Base-by-base conservation (phyloP, 2,113 vertebrate genomes). In the Prionailurus bengalensis region DNA sequence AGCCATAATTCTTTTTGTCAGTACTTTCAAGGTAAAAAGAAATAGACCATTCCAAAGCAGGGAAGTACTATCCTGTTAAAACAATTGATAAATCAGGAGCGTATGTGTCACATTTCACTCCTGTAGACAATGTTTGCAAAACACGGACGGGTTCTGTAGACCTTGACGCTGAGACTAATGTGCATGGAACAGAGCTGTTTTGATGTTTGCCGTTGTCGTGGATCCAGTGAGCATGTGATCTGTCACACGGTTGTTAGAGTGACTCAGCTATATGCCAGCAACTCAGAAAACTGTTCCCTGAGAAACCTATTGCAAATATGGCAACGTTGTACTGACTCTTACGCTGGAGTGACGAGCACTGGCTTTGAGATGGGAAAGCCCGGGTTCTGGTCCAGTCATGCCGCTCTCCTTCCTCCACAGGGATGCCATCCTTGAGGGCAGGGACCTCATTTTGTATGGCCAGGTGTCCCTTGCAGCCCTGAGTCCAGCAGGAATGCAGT, bases 11-110 rank as follows among this genome's bases (percentile, higher is more conserved):
- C 36, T 65, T 27, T 33, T 42, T 61, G 66, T 39, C 42, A 25
- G 12, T 65, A 12, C 78, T 87, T 92, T 66, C 84, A 86, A 36
- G 11, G 73, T 68, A n/a, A 61, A 76, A 94, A 90, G 48, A 80
- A 91, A 63, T 16, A 78, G 45, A 55, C 48, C n/a, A 39, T 94
- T 73, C 74, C 39, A 92, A 94, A 91, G n/a, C 70, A 76, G 51
- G 53, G 71, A 82, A 53, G 9, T 53, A 23, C 58, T 58, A 0
- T 80, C 71, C 23, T 93, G 95, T 78, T 83, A 73, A 68, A 92
- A 68, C 36, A 73, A 9, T 39, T 1, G 13, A 48, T 89, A n/a
- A 91, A 55, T 83, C 55, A 79, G 70, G 88, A 45, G 12, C 14
- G 31, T 33, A 4, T 2, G 66, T 68, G 79, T 85, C 78, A 61